Evolutionary conservation across 2,113 vertebrate genomes (phyloP), one percentile per base, ranked within the genome.

Genomic region (Xiphorhynchus elegans): DNA sequence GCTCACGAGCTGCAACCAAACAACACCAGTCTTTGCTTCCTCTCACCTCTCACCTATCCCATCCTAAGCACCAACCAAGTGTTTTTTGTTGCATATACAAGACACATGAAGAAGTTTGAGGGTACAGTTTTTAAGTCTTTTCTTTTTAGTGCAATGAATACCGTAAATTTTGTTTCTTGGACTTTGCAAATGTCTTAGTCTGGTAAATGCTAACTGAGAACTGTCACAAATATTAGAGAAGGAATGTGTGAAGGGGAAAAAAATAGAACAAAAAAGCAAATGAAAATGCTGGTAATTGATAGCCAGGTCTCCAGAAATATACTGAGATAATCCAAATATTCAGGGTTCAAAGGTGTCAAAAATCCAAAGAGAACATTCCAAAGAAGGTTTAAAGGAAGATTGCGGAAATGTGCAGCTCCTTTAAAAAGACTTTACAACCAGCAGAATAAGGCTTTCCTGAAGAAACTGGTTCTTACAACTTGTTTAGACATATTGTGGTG

Each of bases 171-270:
- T 59, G 6, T 56, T 53, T 35, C 58, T 42, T 79, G 49, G 19
- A 49, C 52, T 79, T 52, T 56, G 10, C 14, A 82, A 53, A 44
- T 59, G 4, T 72, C 55, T 90, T 60, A 28, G 10, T 40, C 14
- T 0, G 0, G 25, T 49, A 64, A 29, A n/a, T 64, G 6, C 7
- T 64, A 76, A 44, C 8, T 67, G 7, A 31, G 7, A 79, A 69
- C 29, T 24, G 10, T 62, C 53, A 73, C 26, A 73, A 88, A 73
- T 50, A 28, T 20, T 58, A 39, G 26, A 87, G 33, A 33, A 76
- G 13, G 5, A 77, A 74, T 40, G 13, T 44, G 8, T 72, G 42
- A 73, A 52, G 19, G 21, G 28, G 2, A 10, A 31, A 33, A 90
- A 78, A 17, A 37, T 56, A 47, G 25, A 69, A 29, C 16, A 79